These are phyloP conservation scores for Muscicapa striata DNA, from an alignment of 2,797 vertebrate genomes.

Conservation along the genomic window DNA sequence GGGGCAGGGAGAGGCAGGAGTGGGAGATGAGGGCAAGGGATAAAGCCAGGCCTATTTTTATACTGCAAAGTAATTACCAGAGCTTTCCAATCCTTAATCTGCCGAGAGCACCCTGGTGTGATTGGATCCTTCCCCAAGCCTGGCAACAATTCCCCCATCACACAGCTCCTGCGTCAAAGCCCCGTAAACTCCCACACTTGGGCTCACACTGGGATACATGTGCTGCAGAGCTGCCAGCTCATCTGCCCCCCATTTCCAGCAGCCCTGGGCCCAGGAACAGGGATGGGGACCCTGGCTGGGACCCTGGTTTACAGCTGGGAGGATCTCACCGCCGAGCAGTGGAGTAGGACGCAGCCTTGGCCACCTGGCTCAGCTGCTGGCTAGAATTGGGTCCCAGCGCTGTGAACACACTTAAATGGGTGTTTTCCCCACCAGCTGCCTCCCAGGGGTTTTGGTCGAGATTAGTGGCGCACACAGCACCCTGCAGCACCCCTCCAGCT, in stretches of 20 bases:
- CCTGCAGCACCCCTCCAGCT: not conserved
- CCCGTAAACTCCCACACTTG: conserved; percentile 35
- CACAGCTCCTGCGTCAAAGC: conserved; percentile 61
- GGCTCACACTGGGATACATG: conserved; percentile 17
- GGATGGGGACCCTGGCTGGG: not conserved
- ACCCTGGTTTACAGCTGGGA: not conserved
- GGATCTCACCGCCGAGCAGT: fast-evolving
- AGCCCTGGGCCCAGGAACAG: not conserved
- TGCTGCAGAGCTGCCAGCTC: not conserved
- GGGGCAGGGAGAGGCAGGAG: not conserved
- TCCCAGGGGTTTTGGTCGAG: not conserved
- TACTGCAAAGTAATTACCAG: conserved; percentile 64
- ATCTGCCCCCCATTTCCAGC: not conserved
- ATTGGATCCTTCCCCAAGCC: conserved; percentile 54
- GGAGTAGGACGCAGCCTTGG: not conserved
- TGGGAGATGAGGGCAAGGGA: conserved; percentile 9
- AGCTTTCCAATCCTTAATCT: conserved; percentile 65
- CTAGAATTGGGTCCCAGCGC: not conserved
- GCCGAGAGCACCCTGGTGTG: not conserved
- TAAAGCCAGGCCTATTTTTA: conserved; percentile 61
- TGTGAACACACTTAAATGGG: not conserved
- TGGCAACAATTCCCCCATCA: conserved; percentile 52
- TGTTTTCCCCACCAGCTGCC: not conserved
- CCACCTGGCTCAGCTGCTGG: not conserved
- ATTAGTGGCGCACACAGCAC: not conserved